A percentile compares a stretch with the other conserved stretches of the same genome.
Evolutionary conservation across 1,140 invertebrate genomes (phyloP).

Genomic region (Armadillidium nasatum): DNA sequence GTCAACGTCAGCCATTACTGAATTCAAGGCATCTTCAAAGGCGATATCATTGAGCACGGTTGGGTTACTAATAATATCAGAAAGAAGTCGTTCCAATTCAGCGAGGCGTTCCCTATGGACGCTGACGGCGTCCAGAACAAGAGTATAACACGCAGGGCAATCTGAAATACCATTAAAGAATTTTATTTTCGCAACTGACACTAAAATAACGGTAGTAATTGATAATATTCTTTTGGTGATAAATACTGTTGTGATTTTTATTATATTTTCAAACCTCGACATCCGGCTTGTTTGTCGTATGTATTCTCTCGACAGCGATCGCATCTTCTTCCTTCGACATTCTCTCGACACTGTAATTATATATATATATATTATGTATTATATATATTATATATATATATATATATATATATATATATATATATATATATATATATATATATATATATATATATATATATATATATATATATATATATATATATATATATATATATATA

Average conservation of each 20-base stretch:
- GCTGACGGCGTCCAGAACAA: conserved; percentile 82
- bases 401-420: not conserved
- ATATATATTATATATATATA: conserved; percentile 8
- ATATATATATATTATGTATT: conserved; percentile 13
- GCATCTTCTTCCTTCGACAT: conserved; percentile 84
- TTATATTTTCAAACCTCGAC: conserved; percentile 52
- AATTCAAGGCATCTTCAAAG: conserved; percentile 69
- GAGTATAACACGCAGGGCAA: conserved; percentile 87
- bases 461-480: too few relatives aligned
- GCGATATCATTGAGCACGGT: conserved; percentile 76
- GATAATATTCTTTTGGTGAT: too few relatives aligned
- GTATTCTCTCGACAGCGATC: conserved; percentile 92
- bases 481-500: too few relatives aligned
- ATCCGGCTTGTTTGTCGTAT: conserved; percentile 74
- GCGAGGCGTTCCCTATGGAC: conserved; percentile 69
- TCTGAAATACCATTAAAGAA: conserved; percentile 51
- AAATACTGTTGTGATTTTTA: too few relatives aligned
- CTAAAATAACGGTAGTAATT: not conserved
- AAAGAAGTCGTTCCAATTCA: conserved; percentile 65
- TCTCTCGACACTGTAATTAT: conserved; percentile 65
- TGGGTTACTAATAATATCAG: conserved; percentile 65
- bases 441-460: too few relatives aligned
- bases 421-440: too few relatives aligned
- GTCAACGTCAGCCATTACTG: conserved; percentile 67
- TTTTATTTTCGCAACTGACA: not conserved